Base-by-base conservation (phyloP, 2,113 vertebrate species). In the Sebastes fasciatus region DNA sequence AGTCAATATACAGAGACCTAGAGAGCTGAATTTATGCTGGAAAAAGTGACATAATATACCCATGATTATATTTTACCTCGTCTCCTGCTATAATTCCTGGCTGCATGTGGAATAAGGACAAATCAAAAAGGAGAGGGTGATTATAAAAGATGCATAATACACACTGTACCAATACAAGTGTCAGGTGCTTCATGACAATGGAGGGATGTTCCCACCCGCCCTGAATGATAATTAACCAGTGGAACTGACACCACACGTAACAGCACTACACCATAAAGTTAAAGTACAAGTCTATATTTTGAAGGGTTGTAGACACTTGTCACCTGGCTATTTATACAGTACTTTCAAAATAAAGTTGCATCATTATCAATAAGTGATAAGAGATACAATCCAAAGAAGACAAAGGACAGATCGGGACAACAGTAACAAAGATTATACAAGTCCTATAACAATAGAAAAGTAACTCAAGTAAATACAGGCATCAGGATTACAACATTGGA, bases 31-130 rank as follows among this genome's bases (percentile, higher is more conserved):
- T 23, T 67, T 52, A 60, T 23, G 16, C 58, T 49, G 60, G 60
- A 70, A 74, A 46, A 82, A 1, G 52, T 40, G 54, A 80, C 51
- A 52, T 1, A 57, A 79, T 58, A 62, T 11, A 82, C 67, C 66
- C 61, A 73, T 66, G 48, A 66, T 54, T n/a, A 48, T 14, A 7
- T 65, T 96, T 99, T 99, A 99, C 98, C 98, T 99, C 98, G 96
- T 98, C 98, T 98, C 96, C 98, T 97, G 96, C 97, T 98, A 98
- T 99, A 99, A 97, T 98, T 99, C 97, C 98, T 99, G 96, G 98
- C 98, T 99, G 98, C 98, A 95, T 99, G 97, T 96, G 96, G 97
- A 97, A 96, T 96, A 96, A 94, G 91, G 65, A 95, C 85, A 94
- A 86, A 91, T 88, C 81, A 92, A 83, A 92, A 83, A 94, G 73